phyloP scores from a whole-genome alignment of 1,140 invertebrate genomes.

The Drosophila subobscura region DNA sequence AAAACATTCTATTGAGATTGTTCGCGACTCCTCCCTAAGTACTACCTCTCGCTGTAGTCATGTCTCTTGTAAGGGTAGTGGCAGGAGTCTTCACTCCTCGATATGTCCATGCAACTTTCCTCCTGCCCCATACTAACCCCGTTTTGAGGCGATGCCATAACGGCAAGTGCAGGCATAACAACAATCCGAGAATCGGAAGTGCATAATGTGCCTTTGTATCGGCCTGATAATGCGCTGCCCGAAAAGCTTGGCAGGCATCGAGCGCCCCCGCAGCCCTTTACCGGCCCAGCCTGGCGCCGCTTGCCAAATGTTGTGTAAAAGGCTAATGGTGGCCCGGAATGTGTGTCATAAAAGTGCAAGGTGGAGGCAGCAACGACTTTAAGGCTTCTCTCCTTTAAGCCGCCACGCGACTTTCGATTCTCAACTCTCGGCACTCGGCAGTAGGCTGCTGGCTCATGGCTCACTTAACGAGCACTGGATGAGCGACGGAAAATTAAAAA shows the following conservation, averaged over 20 bases:
- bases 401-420: not conserved
- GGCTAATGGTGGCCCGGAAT: conserved; percentile 53
- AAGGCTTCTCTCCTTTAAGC: conserved; percentile 27
- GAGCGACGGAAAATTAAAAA: conserved; percentile 68
- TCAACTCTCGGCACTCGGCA: not conserved
- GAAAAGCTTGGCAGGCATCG: conserved; percentile 54
- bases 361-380: conserved; percentile 10
- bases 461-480: conserved; percentile 48
- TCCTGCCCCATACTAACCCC: conserved; percentile 28
- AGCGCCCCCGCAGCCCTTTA: conserved; percentile 1
- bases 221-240: conserved; percentile 70
- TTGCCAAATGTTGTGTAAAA: conserved; percentile 81
- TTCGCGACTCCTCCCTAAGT: too few species aligned
- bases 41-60: too few species aligned
- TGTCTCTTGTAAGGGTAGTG: conserved; percentile 40
- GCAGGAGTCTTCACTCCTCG: conserved; percentile 25
- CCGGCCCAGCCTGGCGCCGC: conserved; percentile 30
- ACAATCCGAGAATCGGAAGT: conserved; percentile 68
- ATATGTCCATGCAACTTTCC: conserved; percentile 45
- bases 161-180: conserved; percentile 50
- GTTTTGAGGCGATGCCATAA: conserved; percentile 55
- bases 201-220: conserved; percentile 80
- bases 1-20: too few species aligned
- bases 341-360: conserved; percentile 75
- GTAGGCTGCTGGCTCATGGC: conserved; percentile 33